Base-by-base conservation (phyloP, 2,888 invertebrate species). In the Dasysyrphus albostriatus region DNA sequence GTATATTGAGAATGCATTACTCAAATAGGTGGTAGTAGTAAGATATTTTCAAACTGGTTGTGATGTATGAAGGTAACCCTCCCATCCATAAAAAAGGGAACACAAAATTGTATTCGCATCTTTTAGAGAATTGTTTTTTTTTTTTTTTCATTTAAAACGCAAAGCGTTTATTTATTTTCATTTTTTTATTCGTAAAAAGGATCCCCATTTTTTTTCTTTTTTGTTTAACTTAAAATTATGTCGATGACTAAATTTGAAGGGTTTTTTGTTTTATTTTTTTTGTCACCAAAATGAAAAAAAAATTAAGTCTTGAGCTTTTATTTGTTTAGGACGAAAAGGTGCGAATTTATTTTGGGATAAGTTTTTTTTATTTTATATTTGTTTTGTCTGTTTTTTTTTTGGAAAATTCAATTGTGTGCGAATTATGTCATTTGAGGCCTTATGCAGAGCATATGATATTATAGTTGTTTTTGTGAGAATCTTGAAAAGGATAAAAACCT, bases 11-110 rank as follows among this genome's bases (percentile, higher is more conserved):
- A n/a, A n/a, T n/a, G n/a, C n/a, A n/a, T n/a, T n/a, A n/a, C n/a
- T n/a, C n/a, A 80, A 79, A 72, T 47, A 72, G 61, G 56, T 63
- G 34, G n/a, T n/a, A n/a, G 34, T 58, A 10, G 34, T 58, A 10
- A 58, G 58, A 34, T 58, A 58, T 58, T 34, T 58, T 54, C 54
- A 54, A 54, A 29, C 14, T 54, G 54, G 14, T 14, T 29, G 29
- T 54, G 54, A 54, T 54, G 54, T 29, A 54, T 56, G n/a, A 8
- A 34, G 16, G 58, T 34, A 16, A 54, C 54, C 34, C n/a, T 58
- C 16, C 34, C n/a, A 58, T 34, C n/a, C n/a, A 58, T 34, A 34
- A 32, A 56, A 32, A 32, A 32, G 4, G 54, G 32, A 56, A n/a
- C 32, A n/a, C 32, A 29, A 29, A 54, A n/a, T n/a, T 29, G 14